phyloP scores from a whole-genome alignment of 2,113 vertebrate species.

The Prietella phreatophila region DNA sequence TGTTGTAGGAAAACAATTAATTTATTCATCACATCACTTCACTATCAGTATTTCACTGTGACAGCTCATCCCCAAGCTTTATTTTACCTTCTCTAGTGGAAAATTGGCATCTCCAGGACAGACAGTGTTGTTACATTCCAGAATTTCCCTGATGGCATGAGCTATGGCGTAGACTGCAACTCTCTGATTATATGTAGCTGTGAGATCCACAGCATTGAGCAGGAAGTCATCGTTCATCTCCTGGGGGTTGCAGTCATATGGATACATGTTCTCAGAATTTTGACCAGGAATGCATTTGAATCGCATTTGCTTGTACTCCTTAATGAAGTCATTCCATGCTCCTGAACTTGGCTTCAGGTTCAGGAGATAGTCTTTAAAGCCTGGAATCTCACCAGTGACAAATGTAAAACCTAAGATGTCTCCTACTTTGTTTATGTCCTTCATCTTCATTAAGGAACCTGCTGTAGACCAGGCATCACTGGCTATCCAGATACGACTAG shows the following conservation, averaged over 20 bases:
- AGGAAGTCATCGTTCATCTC: slow-evolving; percentile 58
- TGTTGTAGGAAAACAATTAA: background rate
- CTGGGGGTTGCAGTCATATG: background rate
- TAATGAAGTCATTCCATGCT: slow-evolving; percentile 63
- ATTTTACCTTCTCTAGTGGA: slow-evolving; percentile 63
- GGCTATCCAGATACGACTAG: slow-evolving; percentile 64
- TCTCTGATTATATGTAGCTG: slow-evolving; percentile 46
- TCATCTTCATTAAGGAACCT: slow-evolving; percentile 52
- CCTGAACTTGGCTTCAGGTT: slow-evolving; percentile 57
- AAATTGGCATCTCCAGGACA: slow-evolving; percentile 62
- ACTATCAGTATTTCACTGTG: background rate
- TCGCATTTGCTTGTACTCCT: slow-evolving; percentile 65
- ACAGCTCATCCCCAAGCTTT: background rate
- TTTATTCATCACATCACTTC: background rate
- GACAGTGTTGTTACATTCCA: slow-evolving; percentile 58
- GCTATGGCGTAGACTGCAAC: slow-evolving; percentile 60
- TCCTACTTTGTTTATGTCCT: slow-evolving; percentile 64
- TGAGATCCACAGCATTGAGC: slow-evolving; percentile 30
- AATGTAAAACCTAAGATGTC: slow-evolving; percentile 67
- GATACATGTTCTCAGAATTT: background rate
- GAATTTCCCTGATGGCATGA: slow-evolving; percentile 60
- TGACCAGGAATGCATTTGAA: slow-evolving; percentile 58
- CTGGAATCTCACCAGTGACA: slow-evolving; percentile 45
- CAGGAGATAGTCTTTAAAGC: slow-evolving; percentile 61
- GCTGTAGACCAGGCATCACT: slow-evolving; percentile 67